Evolutionary conservation across 2,113 vertebrate genomes (phyloP).

Genomic region (Mustelus asterias): DNA sequence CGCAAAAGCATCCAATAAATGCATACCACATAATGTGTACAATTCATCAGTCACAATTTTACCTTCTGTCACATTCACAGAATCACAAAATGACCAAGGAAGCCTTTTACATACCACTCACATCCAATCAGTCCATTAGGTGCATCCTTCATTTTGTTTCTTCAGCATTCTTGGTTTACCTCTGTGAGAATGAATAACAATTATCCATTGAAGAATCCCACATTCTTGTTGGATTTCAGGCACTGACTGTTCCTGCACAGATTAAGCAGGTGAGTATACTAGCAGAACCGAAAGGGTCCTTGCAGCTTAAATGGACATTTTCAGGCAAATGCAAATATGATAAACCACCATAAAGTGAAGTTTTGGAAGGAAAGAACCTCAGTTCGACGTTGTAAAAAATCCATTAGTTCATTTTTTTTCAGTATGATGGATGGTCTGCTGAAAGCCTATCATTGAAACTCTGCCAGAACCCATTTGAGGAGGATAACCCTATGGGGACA

Average conservation of each 20-base stretch:
- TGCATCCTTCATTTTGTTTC: too few relatives aligned
- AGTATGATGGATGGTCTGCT: conserved; percentile 5
- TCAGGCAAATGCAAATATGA: background rate
- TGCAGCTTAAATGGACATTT: background rate
- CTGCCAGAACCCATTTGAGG: conserved; percentile 4
- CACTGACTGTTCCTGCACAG: background rate
- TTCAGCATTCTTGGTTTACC: too few relatives aligned
- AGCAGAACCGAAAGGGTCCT: background rate
- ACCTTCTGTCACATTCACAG: too few relatives aligned
- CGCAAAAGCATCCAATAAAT: background rate
- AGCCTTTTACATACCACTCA: too few relatives aligned
- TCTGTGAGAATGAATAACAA: too few relatives aligned
- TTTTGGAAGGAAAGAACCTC: conserved; percentile 12
- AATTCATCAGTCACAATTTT: background rate
- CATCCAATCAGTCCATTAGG: too few relatives aligned
- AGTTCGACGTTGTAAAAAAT: background rate
- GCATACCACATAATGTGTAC: background rate
- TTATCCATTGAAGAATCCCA: background rate
- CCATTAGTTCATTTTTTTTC: conserved; percentile 7
- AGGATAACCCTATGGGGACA: background rate
- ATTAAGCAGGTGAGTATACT: background rate
- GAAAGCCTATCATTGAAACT: background rate
- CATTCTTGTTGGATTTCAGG: background rate
- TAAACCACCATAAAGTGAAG: background rate
- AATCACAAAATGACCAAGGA: too few relatives aligned